Percentiles rank a stretch among this genome's conserved stretches.
Evolutionary conservation across 1,140 invertebrate species (phyloP).

Genomic region (Neodiprion lecontei): DNA sequence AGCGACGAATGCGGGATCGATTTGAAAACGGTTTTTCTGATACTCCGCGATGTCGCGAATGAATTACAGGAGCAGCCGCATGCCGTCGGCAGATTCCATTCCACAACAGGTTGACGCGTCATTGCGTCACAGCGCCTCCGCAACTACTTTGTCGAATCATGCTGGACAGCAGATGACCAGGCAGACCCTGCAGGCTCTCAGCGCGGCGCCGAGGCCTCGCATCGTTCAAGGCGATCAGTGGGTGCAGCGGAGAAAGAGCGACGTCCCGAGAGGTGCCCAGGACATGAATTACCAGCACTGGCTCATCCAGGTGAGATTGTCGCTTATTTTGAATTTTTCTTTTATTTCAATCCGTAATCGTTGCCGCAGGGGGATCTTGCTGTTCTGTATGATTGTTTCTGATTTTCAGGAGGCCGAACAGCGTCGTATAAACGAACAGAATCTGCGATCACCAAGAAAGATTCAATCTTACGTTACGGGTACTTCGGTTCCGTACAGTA

Average conservation of each 20-base stretch:
- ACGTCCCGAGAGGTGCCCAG: slow-evolving; percentile 61
- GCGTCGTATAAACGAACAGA: slow-evolving; percentile 77
- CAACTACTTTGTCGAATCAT: slow-evolving; percentile 47
- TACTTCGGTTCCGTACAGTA: slow-evolving; percentile 53
- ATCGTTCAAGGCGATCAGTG: slow-evolving; percentile 74
- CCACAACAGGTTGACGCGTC: slow-evolving; percentile 58
- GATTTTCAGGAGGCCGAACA: slow-evolving; percentile 86
- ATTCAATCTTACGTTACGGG: slow-evolving; percentile 53
- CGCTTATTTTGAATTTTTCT: slow-evolving; percentile 10
- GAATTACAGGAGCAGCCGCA: slow-evolving; percentile 64
- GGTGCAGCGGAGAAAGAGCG: slow-evolving; percentile 72
- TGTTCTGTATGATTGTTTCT: slow-evolving; percentile 14
- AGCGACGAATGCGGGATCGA: neutral
- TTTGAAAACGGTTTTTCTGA: slow-evolving; percentile 33
- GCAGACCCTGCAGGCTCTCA: slow-evolving; percentile 78
- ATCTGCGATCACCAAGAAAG: slow-evolving; percentile 59
- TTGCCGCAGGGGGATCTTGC: neutral
- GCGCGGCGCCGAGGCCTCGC: slow-evolving; percentile 77
- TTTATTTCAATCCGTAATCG: neutral
- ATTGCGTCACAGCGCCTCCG: slow-evolving; percentile 60
- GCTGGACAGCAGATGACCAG: slow-evolving; percentile 73
- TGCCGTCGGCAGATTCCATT: slow-evolving; percentile 67
- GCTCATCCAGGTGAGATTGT: slow-evolving; percentile 75
- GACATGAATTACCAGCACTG: slow-evolving; percentile 85
- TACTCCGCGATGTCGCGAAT: neutral